Base-by-base conservation (phyloP, 2,797 vertebrate genomes). In the Ciconia nigra region DNA sequence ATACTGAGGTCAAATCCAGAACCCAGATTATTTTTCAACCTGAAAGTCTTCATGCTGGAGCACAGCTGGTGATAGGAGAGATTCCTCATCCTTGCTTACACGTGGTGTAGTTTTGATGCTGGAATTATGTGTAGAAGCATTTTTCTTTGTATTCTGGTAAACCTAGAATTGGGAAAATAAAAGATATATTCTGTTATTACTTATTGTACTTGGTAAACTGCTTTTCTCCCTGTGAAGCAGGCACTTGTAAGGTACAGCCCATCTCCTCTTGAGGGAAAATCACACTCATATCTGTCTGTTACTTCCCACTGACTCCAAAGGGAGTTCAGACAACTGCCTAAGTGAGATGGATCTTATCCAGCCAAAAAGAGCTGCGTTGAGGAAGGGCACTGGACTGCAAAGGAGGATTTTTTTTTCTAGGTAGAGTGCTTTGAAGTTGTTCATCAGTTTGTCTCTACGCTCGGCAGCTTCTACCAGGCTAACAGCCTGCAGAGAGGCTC, bases 91-190 rank as follows among this genome's bases (percentile, higher is more conserved):
- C 67, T 52, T 95, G 57, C 81, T 91, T 83, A 52, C 74, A 44
- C 1, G 2, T 13, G 72, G 41, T 86, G 96, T 97, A 61, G 61
- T 94, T 77, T 93, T 98, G 47, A 81, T 89, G 82, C 41, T 29
- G 17, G 87, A 94, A 63, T 69, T 31, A 15, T 37, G 58, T 20
- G 93, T 87, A 33, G 85, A 74, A 81, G 44, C 2, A 3, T 26
- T 81, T 87, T 83, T 94, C 39, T 94, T 96, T 47, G 22, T 72
- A 25, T 97, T 98, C 76, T 97, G 96, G 62, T 97, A 98, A 92
- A 97, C 76, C 98, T 98, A 78, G 71, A 90, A 52, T 47, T 47
- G 70, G 39, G 49, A 81, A 79, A 86, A 83, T 21, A 77, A 86
- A 77, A 55, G 1, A 6, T 15, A 73, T 4, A 7, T 73, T 94